phyloP scores from a whole-genome alignment of 2,797 vertebrate genomes.

The Avahi laniger region DNA sequence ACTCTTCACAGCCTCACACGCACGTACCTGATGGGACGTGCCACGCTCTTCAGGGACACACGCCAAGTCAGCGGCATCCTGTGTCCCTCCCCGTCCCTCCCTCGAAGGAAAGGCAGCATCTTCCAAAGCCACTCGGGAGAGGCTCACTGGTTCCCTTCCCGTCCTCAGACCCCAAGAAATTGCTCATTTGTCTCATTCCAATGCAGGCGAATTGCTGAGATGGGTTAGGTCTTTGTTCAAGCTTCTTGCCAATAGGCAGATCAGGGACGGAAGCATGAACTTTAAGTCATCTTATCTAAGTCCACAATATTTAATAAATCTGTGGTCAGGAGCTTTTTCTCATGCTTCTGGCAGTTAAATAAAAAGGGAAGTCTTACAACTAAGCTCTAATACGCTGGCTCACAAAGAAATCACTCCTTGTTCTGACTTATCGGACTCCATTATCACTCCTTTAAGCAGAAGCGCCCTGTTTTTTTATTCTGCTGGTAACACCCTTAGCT shows the following conservation, averaged over 20 bases:
- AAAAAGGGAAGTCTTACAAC: conserved; percentile 61
- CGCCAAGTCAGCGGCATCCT: rapidly evolving
- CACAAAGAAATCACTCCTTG: conserved; percentile 22
- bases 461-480: background rate
- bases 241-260: conserved; percentile 32
- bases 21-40: background rate
- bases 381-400: conserved; percentile 43
- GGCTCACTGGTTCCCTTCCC: background rate
- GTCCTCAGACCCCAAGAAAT: background rate
- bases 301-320: conserved; percentile 60
- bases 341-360: conserved; percentile 39
- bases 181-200: conserved; percentile 51
- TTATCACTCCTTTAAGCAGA: conserved; percentile 58
- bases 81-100: rapidly evolving
- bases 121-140: background rate
- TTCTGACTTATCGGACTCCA: conserved; percentile 47
- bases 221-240: conserved; percentile 32
- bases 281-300: conserved; percentile 54
- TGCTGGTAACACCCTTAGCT: background rate
- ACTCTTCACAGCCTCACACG: background rate
- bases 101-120: background rate
- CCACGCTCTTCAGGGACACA: rapidly evolving
- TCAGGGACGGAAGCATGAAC: conserved; percentile 31
- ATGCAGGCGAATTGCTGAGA: conserved; percentile 42
- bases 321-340: conserved; percentile 4